Evolutionary conservation across 1,140 invertebrate species (phyloP).

Genomic region (Parasteatoda tepidariorum): DNA sequence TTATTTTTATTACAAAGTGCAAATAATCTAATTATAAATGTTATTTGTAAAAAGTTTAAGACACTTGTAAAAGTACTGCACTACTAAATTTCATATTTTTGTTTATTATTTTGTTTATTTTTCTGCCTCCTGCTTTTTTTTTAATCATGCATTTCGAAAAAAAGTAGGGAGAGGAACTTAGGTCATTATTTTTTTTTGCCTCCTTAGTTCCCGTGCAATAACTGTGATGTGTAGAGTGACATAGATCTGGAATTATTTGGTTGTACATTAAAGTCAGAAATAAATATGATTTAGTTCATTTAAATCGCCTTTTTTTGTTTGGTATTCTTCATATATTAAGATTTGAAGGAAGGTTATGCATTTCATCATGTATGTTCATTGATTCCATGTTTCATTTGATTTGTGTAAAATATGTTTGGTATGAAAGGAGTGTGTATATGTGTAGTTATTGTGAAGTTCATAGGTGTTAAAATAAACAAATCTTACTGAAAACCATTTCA

Average conservation of each 20-base stretch:
- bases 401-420: conserved; percentile 50
- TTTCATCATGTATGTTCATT: conserved; percentile 51
- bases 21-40: too few species aligned
- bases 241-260: conserved; percentile 51
- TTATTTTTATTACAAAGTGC: too few species aligned
- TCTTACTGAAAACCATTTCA: not conserved
- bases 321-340: not conserved
- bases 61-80: too few species aligned
- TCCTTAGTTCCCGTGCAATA: conserved; percentile 45
- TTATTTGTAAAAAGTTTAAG: too few species aligned
- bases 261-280: conserved; percentile 13
- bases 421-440: conserved; percentile 51
- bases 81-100: too few species aligned
- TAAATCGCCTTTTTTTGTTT: not conserved
- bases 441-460: conserved; percentile 42
- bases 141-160: too few species aligned
- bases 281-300: conserved; percentile 4
- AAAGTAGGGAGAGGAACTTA: too few species aligned
- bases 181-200: too few species aligned
- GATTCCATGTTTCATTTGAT: conserved; percentile 43
- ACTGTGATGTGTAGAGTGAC: conserved; percentile 55
- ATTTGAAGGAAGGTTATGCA: conserved; percentile 10
- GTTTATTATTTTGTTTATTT: too few species aligned
- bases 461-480: conserved; percentile 42
- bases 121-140: too few species aligned